A percentile compares a stretch with the other conserved stretches of the same genome.
Conservation (phyloP, 1,140 invertebrate species). For the Marisa cornuarietis region DNA sequence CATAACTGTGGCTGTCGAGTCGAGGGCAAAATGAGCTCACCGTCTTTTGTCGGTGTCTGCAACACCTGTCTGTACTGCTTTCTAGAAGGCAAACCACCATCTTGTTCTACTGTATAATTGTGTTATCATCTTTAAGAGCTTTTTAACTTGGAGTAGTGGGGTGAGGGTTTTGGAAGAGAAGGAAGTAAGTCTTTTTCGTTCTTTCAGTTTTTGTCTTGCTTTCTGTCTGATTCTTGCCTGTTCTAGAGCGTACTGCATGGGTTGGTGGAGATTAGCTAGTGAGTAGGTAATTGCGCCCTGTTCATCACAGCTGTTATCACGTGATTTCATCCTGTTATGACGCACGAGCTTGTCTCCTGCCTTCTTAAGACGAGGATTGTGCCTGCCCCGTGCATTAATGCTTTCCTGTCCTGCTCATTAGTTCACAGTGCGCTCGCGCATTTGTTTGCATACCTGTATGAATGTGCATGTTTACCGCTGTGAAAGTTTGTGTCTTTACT, state of each 20-base stretch:
- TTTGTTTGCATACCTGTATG: neutral
- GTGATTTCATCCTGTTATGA: neutral
- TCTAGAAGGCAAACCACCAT: neutral
- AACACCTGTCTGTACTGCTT: neutral
- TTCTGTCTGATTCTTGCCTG: neutral
- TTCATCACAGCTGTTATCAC: neutral
- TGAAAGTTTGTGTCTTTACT: neutral
- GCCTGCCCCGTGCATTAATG: neutral
- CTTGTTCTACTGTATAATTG: neutral
- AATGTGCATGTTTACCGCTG: neutral
- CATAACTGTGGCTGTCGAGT: neutral
- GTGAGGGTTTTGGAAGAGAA: no score
- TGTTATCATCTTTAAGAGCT: neutral
- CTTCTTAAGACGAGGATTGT: neutral
- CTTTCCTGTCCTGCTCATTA: no score
- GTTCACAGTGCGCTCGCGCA: neutral
- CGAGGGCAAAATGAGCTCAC: slow-evolving; percentile 11
- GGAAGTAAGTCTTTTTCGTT: neutral
- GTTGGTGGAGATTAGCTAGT: neutral
- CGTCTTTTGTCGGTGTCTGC: neutral
- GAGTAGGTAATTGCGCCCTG: neutral
- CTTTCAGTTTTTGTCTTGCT: neutral
- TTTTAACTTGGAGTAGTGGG: no score
- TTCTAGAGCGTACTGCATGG: neutral
- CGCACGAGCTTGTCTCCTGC: neutral